Evolutionary conservation across 1,140 invertebrate genomes (phyloP).

Genomic region (Drosophila equinoxialis): DNA sequence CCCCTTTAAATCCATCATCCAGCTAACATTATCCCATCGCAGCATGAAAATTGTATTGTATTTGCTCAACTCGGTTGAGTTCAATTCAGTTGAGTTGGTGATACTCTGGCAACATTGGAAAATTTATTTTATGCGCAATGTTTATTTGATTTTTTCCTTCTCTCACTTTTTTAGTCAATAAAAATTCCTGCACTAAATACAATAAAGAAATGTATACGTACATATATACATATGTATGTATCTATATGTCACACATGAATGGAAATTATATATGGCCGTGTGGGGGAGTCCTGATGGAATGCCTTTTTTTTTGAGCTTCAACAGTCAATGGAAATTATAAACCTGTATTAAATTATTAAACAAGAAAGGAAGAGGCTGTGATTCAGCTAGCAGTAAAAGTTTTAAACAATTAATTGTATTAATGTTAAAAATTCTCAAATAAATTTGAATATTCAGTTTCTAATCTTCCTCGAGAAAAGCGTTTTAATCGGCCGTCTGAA

Average conservation of each 20-base stretch:
- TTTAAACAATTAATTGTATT: no score
- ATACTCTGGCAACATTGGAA: conserved; percentile 25
- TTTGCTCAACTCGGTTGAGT: conserved; percentile 47
- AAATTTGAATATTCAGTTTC: no score
- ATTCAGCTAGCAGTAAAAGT: background rate
- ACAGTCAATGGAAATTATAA: conserved; percentile 17
- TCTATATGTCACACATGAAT: background rate
- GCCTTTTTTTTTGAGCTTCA: background rate
- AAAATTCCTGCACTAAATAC: conserved; percentile 51
- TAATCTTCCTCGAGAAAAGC: no score
- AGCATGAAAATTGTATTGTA: conserved; percentile 58
- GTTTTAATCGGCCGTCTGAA: no score
- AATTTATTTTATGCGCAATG: conserved; percentile 63
- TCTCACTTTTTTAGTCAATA: conserved; percentile 62
- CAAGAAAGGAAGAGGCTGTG: background rate
- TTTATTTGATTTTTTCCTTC: conserved; percentile 55
- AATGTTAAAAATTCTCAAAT: no score
- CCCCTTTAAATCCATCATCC: background rate
- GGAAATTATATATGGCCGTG: background rate
- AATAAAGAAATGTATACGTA: background rate
- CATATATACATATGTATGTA: background rate
- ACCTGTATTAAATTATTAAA: background rate
- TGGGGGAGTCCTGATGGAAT: background rate
- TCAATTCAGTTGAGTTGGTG: conserved; percentile 34
- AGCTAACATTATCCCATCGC: no score